These are phyloP conservation scores for Leptarthrus brevirostris DNA, from an alignment of 2,888 invertebrate genomes.

Conservation along the genomic window DNA sequence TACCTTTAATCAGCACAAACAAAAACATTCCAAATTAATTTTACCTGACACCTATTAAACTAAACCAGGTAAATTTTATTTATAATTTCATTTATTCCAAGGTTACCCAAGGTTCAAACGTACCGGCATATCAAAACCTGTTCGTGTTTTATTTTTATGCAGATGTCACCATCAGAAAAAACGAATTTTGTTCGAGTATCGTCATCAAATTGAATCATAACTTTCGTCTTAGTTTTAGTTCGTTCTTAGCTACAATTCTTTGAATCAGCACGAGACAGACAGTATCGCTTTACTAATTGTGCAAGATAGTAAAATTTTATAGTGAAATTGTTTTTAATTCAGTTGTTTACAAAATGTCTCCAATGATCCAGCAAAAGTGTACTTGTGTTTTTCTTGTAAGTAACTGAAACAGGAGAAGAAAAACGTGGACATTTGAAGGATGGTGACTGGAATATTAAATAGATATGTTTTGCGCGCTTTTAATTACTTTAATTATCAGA, in stretches of 20 bases:
- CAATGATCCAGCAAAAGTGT: slow-evolving; percentile 2
- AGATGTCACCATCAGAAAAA: background rate
- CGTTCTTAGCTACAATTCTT: background rate
- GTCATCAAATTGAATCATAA: slow-evolving; percentile 27
- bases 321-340: background rate
- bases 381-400: slow-evolving; percentile 39
- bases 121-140: background rate
- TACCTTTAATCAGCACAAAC: no score
- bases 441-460: no score
- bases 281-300: slow-evolving; percentile 30
- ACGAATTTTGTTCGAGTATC: slow-evolving; percentile 21
- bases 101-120: slow-evolving; percentile 27
- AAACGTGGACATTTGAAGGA: background rate
- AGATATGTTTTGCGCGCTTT: no score
- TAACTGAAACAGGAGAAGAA: background rate
- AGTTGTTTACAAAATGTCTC: background rate
- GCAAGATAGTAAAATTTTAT: slow-evolving; percentile 21
- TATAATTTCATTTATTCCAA: slow-evolving; percentile 11
- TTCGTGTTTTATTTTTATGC: background rate
- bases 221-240: background rate
- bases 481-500: no score
- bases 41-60: no score
- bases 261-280: background rate
- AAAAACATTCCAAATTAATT: no score
- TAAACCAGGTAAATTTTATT: background rate